Base-by-base conservation (phyloP, 2,797 vertebrate genomes). In the Poeciliopsis infans region DNA sequence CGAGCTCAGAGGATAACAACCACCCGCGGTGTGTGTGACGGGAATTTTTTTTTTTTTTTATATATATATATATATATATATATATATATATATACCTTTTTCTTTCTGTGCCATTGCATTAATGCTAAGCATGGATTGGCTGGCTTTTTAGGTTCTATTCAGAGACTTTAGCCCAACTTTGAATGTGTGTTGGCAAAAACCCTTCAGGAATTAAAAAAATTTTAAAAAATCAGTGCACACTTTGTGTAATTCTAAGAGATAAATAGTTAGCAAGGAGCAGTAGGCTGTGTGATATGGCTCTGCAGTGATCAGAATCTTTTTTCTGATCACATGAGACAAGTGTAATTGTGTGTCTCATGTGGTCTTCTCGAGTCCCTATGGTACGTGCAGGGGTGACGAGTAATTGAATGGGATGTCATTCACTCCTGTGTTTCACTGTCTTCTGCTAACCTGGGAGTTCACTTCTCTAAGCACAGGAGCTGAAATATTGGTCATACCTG, bases 341-440 rank as follows among this genome's bases (percentile, higher is more conserved):
- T 90, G 81, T 93, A 93, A 94, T 91, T 91, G 87, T 88, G 89
- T 88, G 91, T 91, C 91, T 93, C 86, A 78, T 88, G 90, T 89
- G 91, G 91, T 90, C 89, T 86, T 86, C 90, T 94, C 55, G 83
- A 89, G 88, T 89, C 89, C 75, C 89, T 55, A 87, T 81, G 81
- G 85, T 79, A 84, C 82, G 74, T 87, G 84, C 79, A 51, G 84
- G 93, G 89, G 88, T 92, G 91, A 93, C 89, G 87, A 82, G 88
- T 95, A 96, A 96, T 95, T 95, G 94, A 90, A 89, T 86, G 77
- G 92, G 87, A 92, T 93, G 91, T 89, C 91, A 92, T 87, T 94
- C 89, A 93, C 87, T 91, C 83, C 82, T 84, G 80, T 86, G 88
- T 85, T 85, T 89, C 90, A 78, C 87, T 82, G 79, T 85, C 89